Evolutionary conservation across 1,140 invertebrate species (phyloP).

Genomic region (Hycleus cichorii): DNA sequence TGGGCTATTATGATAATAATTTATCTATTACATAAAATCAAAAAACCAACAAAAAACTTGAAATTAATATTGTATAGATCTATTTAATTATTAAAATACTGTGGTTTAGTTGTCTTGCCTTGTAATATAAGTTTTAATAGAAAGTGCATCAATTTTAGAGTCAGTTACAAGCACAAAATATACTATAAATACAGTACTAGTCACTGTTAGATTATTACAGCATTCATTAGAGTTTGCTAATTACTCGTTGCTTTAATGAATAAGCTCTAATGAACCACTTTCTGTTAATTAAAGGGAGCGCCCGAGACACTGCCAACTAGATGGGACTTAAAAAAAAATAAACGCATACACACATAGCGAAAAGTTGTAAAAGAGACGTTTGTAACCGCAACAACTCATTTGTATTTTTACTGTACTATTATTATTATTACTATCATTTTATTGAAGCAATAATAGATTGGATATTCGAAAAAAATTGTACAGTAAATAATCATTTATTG

Average conservation of each 20-base stretch:
- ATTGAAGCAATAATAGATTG: no score
- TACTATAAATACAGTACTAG: slow-evolving; percentile 32
- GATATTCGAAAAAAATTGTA: no score
- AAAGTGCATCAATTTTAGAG: no score
- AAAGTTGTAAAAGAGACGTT: slow-evolving; percentile 20
- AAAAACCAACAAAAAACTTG: no score
- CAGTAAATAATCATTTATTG: no score
- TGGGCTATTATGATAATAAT: no score
- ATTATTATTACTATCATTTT: no score
- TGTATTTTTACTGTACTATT: slow-evolving; percentile 6
- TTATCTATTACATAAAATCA: no score
- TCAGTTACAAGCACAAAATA: slow-evolving; percentile 31
- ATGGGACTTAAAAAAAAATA: slow-evolving; percentile 26
- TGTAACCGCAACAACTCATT: slow-evolving; percentile 14
- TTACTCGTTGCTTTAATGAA: slow-evolving; percentile 80
- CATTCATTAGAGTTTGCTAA: slow-evolving; percentile 75
- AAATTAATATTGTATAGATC: no score
- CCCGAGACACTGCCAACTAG: slow-evolving; percentile 35
- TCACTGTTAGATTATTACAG: slow-evolving; percentile 42
- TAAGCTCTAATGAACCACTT: slow-evolving; percentile 81
- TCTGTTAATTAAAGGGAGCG: slow-evolving; percentile 71
- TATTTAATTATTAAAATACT: no score
- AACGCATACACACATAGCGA: slow-evolving; percentile 6
- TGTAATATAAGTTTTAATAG: no score
- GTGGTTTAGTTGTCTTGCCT: no score